A percentile compares a stretch with the other conserved stretches of the same genome.
phyloP scores from a whole-genome alignment of 2,888 invertebrate genomes.

The Pandemis cinnamomeana region DNA sequence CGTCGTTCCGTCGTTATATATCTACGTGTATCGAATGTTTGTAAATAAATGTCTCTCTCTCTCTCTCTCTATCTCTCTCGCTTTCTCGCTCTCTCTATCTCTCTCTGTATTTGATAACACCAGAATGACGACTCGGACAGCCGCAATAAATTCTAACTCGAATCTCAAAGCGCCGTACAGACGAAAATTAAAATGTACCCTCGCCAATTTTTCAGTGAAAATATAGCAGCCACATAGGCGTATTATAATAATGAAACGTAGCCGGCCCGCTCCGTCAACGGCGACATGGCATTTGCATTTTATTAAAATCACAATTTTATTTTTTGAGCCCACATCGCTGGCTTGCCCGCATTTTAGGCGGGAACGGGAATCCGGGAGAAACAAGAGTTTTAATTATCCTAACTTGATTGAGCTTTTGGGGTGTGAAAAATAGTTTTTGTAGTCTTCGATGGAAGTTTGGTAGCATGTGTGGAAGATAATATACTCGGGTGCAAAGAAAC shows the following conservation, averaged over 20 bases:
- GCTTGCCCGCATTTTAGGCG: conserved; percentile 31
- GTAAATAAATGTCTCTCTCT: too few relatives aligned
- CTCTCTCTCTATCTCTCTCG: too few relatives aligned
- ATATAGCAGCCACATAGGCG: conserved; percentile 39
- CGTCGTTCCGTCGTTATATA: too few relatives aligned
- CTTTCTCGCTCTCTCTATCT: too few relatives aligned
- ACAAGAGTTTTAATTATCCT: conserved; percentile 1
- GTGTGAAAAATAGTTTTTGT: not conserved
- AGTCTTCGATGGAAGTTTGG: too few relatives aligned
- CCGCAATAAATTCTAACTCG: not conserved
- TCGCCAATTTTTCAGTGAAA: conserved; percentile 38
- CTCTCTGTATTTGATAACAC: not conserved
- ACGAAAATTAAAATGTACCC: conserved; percentile 26
- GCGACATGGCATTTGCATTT: conserved; percentile 77
- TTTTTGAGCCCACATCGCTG: conserved; percentile 56
- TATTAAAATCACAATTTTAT: conserved; percentile 82
- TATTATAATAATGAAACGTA: conserved; percentile 40
- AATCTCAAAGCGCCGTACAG: not conserved
- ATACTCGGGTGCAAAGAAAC: too few relatives aligned
- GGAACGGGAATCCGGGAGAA: not conserved
- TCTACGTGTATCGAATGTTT: too few relatives aligned
- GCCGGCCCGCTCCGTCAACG: conserved; percentile 56
- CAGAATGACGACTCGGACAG: not conserved
- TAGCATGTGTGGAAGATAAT: too few relatives aligned
- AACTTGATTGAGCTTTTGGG: not conserved